Evolutionary conservation across 2,113 vertebrate species (phyloP), one percentile per base, ranked within the genome.

Genomic region (Micromys minutus): DNA sequence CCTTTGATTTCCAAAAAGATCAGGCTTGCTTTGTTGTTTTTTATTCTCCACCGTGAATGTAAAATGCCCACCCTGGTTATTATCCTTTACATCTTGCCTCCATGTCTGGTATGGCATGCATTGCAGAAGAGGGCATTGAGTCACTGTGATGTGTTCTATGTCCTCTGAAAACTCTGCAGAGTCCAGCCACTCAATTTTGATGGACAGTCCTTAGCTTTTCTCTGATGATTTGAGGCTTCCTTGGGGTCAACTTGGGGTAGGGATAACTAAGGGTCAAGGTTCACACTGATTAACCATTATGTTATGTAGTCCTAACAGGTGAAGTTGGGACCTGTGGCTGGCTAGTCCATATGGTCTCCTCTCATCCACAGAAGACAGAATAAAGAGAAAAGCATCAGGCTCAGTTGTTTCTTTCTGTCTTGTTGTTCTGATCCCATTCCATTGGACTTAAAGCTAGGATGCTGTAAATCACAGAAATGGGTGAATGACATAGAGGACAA

Each of bases 91-190:
- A 47, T 42, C 31, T 50, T n/a, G 59, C 12, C 19, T 24, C 12
- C 0, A 4, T 21, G 42, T 8, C 55, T 31, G 34, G 29, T 12
- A 6, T 16, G 22, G 24, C 1, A 84, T 17, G 1, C 5, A 0
- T 34, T 8, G 11, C 39, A 22, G 31, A n/a, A 12, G 22, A 9
- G 7, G n/a, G 5, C 26, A 19, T 1, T 34, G 1, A 45, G 72
- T 0, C 5, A 24, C 8, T 34, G 5, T 4, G 21, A 39, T 42
- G 34, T 2, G 7, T 39, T 21, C 57, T 10, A 12, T 10, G 12
- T 17, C n/a, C 24, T 21, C 50, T 0, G 7, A 57, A n/a, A 81
- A 39, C 17, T 55, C 34, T 52, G 2, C 19, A 71, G n/a, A 57
- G 22, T 31, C 31, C 1, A 5, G 63, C 29, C 7, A 71, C 19